Conservation (phyloP, 30 jellyfish, hydroid and myxozoan genomes). For the Clytia hemisphaerica region DNA sequence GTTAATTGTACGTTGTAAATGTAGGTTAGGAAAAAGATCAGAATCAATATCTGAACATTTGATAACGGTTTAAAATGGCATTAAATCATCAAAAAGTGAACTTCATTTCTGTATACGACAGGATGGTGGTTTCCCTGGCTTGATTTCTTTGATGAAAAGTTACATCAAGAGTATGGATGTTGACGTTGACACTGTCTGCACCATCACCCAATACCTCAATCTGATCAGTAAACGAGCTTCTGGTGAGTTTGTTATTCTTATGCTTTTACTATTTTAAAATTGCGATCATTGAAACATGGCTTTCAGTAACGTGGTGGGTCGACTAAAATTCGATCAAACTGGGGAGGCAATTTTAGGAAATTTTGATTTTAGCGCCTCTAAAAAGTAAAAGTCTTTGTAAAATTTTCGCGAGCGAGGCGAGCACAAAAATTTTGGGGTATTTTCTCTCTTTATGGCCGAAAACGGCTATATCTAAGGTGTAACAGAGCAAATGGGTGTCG, state of each 20-base stretch:
- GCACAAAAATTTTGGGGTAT: background rate
- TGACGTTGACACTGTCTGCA: constrained; percentile 88
- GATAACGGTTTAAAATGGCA: too few species aligned
- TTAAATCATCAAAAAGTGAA: too few species aligned
- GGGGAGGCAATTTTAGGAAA: too few species aligned
- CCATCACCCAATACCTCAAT: constrained; percentile 84
- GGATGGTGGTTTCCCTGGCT: constrained; percentile 96
- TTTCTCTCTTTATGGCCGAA: background rate
- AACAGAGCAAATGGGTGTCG: too few species aligned
- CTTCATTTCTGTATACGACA: too few species aligned
- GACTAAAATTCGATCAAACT: too few species aligned
- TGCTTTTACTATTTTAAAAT: background rate
- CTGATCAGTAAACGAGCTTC: constrained; percentile 86
- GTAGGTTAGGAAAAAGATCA: too few species aligned
- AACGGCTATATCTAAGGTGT: background rate
- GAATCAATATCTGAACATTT: too few species aligned
- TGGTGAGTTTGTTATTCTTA: constrained; percentile 36
- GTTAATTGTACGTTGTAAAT: too few species aligned
- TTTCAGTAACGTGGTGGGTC: too few species aligned
- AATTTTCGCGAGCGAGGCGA: background rate
- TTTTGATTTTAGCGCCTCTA: background rate
- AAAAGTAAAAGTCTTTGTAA: background rate
- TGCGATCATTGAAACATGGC: background rate
- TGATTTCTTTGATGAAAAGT: constrained; percentile 80
- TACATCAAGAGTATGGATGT: constrained; percentile 90